Evolutionary conservation across 2,888 invertebrate species (phyloP), one percentile per base, ranked within the genome.

Genomic region (Spilarctia lutea): DNA sequence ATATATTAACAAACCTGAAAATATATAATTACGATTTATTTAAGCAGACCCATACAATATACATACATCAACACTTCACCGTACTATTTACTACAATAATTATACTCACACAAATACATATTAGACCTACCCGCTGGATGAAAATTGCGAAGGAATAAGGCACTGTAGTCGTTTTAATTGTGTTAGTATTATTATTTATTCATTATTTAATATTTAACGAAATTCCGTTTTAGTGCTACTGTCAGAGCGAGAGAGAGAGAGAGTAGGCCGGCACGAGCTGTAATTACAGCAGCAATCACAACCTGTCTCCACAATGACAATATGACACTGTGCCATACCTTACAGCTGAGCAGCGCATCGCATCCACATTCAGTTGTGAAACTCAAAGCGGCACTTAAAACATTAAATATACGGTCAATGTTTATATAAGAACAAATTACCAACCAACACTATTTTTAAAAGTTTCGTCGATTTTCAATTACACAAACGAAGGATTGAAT

Each of bases 241-340:
- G 48, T 20, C 18, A 48, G 24, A 24, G 8, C 8, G 52, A 10
- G 52, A 24, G 52, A 18, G 18, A 45, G 18, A 45, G 45, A 48
- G 20, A 48, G 48, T 63, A n/a, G 48, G 48, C 42, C 65, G 52
- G 72, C 69, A 72, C 70, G 66, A 69, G 68, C 52, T 77, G 71
- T 79, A 82, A 82, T 83, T 82, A 79, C 73, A 76, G 72, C 78
- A 81, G 83, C 83, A 83, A 83, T 82, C 81, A 76, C 76, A 80
- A 48, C 30, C 48, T 33, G 68, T 48, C 48, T 45, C 68, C n/a
- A n/a, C 52, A 10, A 13, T 60, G 60, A 60, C 60, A 60, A 27
- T 27, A 3, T 60, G 27, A 60, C 27, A 60, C 27, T 60, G 56
- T 10, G 56, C 60, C 3, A 56, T n/a, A 60, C 60, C 60, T 16